Evolutionary conservation across 2,888 invertebrate genomes (phyloP), one percentile per base, ranked within the genome.

Genomic region (Scaptomyza cyrtandrae): DNA sequence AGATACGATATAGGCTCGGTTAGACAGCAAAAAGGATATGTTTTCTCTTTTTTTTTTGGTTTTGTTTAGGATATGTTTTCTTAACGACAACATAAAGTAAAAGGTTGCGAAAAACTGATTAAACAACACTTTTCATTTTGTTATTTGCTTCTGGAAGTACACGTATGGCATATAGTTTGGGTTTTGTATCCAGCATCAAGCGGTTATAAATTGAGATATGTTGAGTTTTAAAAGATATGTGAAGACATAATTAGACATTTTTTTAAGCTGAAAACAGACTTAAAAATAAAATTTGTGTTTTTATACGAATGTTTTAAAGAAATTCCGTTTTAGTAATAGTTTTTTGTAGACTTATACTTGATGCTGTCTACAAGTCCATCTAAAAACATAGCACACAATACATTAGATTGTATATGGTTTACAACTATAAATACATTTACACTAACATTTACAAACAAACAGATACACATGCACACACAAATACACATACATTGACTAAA

Each of bases 391-490:
- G 37, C 50, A 54, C 52, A 11, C 44, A 56, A 61, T 45, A 62
- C 31, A 37, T 43, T 35, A n/a, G 24, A 33, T 57, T 61, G 19
- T 55, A 44, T 53, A 53, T 55, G 56, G 59, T 37, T 63, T 72
- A 75, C 59, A 58, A 54, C 67, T 86, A 78, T 46, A 73, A 61
- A 49, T 67, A 83, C 80, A 70, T 73, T 80, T 86, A 79, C 52
- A 46, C 70, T 83, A 82, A 88, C 83, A 88, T 86, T 55, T 88
- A 83, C 80, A 85, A 87, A 85, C 70, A 61, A 83, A 83, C 74
- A 71, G 41, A 72, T 46, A 74, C 64, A 56, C 44, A 58, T 61
- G 56, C 71, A 71, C 57, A 78, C 67, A 45, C 35, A 19, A 50
- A 66, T 66, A 78, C 63, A 81, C 65, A 79, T 82, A 85, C 71